Evolutionary conservation across 2,113 vertebrate species (phyloP).

Genomic region (Gallinago jamesoni): DNA sequence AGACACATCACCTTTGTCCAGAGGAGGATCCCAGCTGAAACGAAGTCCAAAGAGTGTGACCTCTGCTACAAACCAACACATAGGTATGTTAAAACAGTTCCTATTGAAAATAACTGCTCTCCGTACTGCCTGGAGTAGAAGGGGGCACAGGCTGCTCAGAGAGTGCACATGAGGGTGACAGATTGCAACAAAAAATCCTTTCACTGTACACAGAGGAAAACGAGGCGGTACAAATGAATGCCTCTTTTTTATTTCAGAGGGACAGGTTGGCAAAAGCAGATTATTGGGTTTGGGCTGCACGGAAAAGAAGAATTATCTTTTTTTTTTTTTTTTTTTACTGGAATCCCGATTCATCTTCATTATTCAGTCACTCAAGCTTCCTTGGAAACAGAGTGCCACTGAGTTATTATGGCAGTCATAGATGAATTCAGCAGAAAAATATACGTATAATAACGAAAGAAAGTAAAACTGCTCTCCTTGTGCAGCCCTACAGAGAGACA

Average conservation of each 20-base stretch:
- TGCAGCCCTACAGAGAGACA: slow-evolving; percentile 46
- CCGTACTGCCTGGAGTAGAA: neutral
- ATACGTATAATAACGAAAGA: slow-evolving; percentile 1
- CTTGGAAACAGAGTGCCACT: neutral
- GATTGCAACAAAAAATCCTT: neutral
- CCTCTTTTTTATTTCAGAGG: neutral
- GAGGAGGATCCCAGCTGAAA: slow-evolving; percentile 34
- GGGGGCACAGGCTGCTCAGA: neutral
- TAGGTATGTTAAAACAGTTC: slow-evolving; percentile 32
- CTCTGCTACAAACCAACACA: neutral
- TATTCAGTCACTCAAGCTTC: slow-evolving; percentile 13
- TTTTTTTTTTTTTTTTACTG: neutral
- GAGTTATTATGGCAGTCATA: slow-evolving; percentile 4
- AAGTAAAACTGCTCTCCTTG: slow-evolving; percentile 56
- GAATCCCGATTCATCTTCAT: neutral
- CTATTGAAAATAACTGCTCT: neutral
- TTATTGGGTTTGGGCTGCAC: neutral
- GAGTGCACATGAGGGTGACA: neutral
- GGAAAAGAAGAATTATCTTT: neutral
- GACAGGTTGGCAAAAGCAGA: neutral
- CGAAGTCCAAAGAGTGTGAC: neutral
- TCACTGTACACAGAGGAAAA: neutral
- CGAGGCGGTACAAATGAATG: neutral
- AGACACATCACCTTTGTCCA: slow-evolving; percentile 10
- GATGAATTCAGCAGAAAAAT: slow-evolving; percentile 45